Conservation (phyloP, 2,797 vertebrate genomes). For the Xiphorhynchus erythropygius region DNA sequence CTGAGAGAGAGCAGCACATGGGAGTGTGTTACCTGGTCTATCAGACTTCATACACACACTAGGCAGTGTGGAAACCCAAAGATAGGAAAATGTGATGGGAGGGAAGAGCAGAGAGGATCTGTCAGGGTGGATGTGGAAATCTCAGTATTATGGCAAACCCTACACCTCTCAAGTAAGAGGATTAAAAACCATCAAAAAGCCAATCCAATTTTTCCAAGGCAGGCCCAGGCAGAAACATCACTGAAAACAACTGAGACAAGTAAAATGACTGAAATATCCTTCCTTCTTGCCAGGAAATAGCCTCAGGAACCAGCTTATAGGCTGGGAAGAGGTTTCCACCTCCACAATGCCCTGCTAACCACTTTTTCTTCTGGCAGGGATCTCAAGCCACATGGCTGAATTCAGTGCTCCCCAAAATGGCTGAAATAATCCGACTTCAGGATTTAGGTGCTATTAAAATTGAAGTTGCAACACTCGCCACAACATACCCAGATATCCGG, state of each 20-base stretch:
- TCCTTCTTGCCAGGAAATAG: not conserved
- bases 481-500: conserved; percentile 85
- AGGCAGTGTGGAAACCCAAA: not conserved
- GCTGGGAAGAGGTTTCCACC: not conserved
- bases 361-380: conserved; percentile 69
- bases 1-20: not conserved
- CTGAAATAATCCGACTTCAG: conserved; percentile 84
- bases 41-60: not conserved
- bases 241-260: not conserved
- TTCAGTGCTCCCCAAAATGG: conserved; percentile 75
- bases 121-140: not conserved
- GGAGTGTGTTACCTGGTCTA: not conserved
- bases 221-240: not conserved
- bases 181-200: not conserved
- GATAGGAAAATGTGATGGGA: not conserved
- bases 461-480: conserved; percentile 80
- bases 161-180: not conserved
- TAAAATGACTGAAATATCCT: not conserved
- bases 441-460: conserved; percentile 82
- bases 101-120: not conserved
- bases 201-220: not conserved
- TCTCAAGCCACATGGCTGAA: conserved; percentile 77
- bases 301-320: not conserved
- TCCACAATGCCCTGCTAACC: not conserved
- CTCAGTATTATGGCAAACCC: not conserved